Conservation (phyloP, 2,797 vertebrate genomes). For the Hippocampus kuda region DNA sequence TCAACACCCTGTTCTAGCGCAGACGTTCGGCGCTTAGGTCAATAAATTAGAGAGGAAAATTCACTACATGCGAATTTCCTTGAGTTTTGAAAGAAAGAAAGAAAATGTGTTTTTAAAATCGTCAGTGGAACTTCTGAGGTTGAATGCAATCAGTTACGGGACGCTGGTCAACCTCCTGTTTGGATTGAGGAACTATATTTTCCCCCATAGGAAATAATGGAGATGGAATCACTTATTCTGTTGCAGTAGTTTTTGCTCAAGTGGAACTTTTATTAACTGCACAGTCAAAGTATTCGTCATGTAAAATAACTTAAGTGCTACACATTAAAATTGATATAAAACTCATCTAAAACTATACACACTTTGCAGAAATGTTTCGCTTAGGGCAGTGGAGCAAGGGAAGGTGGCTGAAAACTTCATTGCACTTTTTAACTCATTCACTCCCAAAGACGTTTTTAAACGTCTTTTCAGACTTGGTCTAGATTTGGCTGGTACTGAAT, state of each 20-base stretch:
- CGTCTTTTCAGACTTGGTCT: too few relatives aligned
- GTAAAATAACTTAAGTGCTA: neutral
- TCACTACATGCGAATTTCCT: neutral
- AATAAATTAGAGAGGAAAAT: neutral
- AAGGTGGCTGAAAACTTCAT: too few relatives aligned
- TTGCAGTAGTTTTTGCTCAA: neutral
- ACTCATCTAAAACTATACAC: too few relatives aligned
- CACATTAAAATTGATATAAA: neutral
- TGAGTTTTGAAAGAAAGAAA: neutral
- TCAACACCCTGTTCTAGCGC: slow-evolving; percentile 7
- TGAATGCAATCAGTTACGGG: slow-evolving; percentile 3
- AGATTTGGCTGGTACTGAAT: too few relatives aligned
- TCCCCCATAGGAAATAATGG: neutral
- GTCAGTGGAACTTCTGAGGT: neutral
- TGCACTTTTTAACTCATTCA: neutral
- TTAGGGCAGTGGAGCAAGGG: too few relatives aligned
- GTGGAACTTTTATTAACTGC: neutral
- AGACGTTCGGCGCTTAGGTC: neutral
- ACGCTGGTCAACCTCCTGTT: neutral
- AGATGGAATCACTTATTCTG: neutral
- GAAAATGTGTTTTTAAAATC: neutral
- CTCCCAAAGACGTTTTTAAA: too few relatives aligned
- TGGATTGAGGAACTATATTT: slow-evolving; percentile 1
- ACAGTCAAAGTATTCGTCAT: neutral
- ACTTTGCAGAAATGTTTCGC: too few relatives aligned